Conservation (phyloP, 2,797 vertebrate genomes). For the Enteromius anoplus region DNA sequence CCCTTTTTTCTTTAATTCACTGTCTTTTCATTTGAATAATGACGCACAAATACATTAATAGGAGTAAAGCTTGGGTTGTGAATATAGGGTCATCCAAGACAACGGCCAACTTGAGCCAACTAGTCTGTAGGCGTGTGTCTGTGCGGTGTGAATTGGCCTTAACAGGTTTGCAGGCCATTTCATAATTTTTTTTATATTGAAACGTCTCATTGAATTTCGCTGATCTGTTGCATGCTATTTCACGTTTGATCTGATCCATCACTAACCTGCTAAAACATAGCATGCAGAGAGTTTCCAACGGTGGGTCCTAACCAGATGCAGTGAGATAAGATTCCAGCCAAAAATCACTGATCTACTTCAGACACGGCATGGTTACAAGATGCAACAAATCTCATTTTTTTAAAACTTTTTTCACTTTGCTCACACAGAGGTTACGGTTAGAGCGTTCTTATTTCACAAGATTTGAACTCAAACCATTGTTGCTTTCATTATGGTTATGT, state of each 20-base stretch:
- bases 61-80: too few relatives aligned
- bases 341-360: background rate
- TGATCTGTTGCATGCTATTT: background rate
- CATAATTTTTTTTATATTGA: background rate
- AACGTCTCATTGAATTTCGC: background rate
- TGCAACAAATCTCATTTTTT: background rate
- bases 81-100: too few relatives aligned
- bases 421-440: background rate
- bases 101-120: too few relatives aligned
- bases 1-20: too few relatives aligned
- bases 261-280: background rate
- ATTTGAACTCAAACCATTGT: background rate
- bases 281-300: background rate
- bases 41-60: too few relatives aligned
- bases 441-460: background rate
- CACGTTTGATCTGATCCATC: background rate
- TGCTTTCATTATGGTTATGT: background rate
- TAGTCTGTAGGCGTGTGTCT: too few relatives aligned
- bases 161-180: background rate
- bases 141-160: background rate
- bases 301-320: background rate
- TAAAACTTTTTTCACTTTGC: background rate
- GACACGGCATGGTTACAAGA: background rate
- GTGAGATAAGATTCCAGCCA: background rate
- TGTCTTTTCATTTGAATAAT: too few relatives aligned